Percentiles rank a stretch among this genome's conserved stretches.
Conservation (phyloP, 2,888 invertebrate species). For the Pogonocherus hispidulus region DNA sequence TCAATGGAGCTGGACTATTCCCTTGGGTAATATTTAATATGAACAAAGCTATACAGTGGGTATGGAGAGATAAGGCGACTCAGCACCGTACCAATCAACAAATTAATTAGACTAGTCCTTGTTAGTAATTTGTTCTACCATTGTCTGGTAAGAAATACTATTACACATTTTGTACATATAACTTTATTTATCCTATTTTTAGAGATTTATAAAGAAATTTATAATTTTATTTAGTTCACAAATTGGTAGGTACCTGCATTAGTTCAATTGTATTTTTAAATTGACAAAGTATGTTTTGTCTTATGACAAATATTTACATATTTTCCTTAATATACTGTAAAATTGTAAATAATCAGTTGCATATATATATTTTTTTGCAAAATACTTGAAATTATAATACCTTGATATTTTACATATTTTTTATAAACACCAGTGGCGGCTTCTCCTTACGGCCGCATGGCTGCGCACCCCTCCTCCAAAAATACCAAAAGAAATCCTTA, state of each 20-base stretch:
- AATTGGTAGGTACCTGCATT: slow-evolving; percentile 10
- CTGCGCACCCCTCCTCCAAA: too few relatives aligned
- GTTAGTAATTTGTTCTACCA: slow-evolving; percentile 10
- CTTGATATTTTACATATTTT: not conserved
- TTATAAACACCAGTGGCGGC: not conserved
- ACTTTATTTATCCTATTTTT: slow-evolving; percentile 1
- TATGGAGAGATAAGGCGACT: slow-evolving; percentile 59
- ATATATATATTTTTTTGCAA: not conserved
- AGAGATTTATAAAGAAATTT: slow-evolving; percentile 7
- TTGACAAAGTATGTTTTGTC: not conserved
- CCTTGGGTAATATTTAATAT: slow-evolving; percentile 76
- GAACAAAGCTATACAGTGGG: slow-evolving; percentile 64
- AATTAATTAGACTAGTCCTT: slow-evolving; percentile 43
- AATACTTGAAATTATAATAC: slow-evolving; percentile 14
- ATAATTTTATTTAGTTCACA: slow-evolving; percentile 5
- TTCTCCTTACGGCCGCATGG: too few relatives aligned
- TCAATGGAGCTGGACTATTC: slow-evolving; percentile 78
- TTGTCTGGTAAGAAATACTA: slow-evolving; percentile 1
- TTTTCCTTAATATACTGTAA: not conserved
- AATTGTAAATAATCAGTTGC: not conserved
- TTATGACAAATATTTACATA: not conserved
- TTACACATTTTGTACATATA: slow-evolving; percentile 15
- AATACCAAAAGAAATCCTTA: too few relatives aligned
- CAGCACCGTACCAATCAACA: slow-evolving; percentile 37
- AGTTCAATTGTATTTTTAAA: slow-evolving; percentile 5